Conservation (phyloP, 2,888 invertebrate species). For the Pyrrhosoma nymphula region DNA sequence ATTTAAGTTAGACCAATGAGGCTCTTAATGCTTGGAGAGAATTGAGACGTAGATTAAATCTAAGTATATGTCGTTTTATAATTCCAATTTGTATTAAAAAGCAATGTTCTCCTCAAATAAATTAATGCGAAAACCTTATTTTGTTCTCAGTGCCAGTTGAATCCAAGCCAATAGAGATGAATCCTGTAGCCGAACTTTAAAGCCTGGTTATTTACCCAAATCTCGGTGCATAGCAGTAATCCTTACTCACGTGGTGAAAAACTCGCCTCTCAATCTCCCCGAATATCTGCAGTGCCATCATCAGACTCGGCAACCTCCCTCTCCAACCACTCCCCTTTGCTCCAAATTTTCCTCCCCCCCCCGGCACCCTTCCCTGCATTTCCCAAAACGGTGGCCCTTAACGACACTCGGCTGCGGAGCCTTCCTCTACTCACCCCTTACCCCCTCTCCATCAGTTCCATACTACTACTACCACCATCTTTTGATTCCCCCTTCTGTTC, state of each 20-base stretch:
- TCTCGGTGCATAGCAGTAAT: too few species aligned
- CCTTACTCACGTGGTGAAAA: background rate
- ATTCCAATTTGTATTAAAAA: too few species aligned
- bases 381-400: background rate
- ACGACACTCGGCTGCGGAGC: background rate
- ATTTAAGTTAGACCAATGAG: too few species aligned
- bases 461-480: background rate
- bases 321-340: background rate
- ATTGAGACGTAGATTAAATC: too few species aligned
- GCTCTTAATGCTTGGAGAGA: too few species aligned
- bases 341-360: background rate
- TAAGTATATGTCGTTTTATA: too few species aligned
- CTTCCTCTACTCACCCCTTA: background rate
- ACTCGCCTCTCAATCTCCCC: background rate
- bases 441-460: background rate
- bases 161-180: too few species aligned
- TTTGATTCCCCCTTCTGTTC: background rate
- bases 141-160: too few species aligned
- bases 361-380: background rate
- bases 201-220: too few species aligned
- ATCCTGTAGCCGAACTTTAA: too few species aligned
- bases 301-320: background rate
- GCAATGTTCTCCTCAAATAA: too few species aligned
- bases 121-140: too few species aligned
- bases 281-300: background rate